Evolutionary conservation across 92 coral and sea anemone species (phyloP), one percentile per base, ranked within the genome.

Genomic region (Paragorgia papillata): DNA sequence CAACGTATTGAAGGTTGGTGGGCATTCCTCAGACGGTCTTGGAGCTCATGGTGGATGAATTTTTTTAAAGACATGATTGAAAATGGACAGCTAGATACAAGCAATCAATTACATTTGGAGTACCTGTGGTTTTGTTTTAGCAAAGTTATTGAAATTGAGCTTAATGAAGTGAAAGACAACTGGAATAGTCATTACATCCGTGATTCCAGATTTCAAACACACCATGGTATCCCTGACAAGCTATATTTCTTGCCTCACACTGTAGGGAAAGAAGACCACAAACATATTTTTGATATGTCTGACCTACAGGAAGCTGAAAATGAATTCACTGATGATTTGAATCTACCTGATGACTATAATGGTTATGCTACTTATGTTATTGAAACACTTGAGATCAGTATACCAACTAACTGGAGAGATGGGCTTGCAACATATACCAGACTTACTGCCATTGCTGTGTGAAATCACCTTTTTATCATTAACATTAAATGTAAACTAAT

Each of bases 1-100:
- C 86, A 75, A 76, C 77, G 86, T 22, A 82, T 82, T n/a, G 81
- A 74, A 58, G 86, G 82, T 12, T 76, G 86, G 82, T 83, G 86
- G 86, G 37, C 86, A 25, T 83, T 54, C 44, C 66, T 83, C 22
- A 58, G 78, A 83, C 50, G 65, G 49, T 20, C 74, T 33, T 83
- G 76, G 86, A 83, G 87, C 35, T 32, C 87, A 46, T 83, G 82
- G 77, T 83, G 87, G 87, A 75, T 75, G 21, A 74, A 64, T 35
- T 64, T 64, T 49, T 64, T 64, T 49, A 12, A 64, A 31, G 28
- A 64, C 24, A 53, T 57, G 76, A 53, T 83, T 33, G 75, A 83
- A 46, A 68, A 69, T 49, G 87, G 87, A 26, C 24, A 66, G 19
- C 74, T 76, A 34, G 87, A 83, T 76, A 41, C 82, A 54, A 65